Percentiles rank a stretch among this genome's conserved stretches.
phyloP scores from a whole-genome alignment of 2,797 vertebrate species.

The Sarcophilus harrisii region DNA sequence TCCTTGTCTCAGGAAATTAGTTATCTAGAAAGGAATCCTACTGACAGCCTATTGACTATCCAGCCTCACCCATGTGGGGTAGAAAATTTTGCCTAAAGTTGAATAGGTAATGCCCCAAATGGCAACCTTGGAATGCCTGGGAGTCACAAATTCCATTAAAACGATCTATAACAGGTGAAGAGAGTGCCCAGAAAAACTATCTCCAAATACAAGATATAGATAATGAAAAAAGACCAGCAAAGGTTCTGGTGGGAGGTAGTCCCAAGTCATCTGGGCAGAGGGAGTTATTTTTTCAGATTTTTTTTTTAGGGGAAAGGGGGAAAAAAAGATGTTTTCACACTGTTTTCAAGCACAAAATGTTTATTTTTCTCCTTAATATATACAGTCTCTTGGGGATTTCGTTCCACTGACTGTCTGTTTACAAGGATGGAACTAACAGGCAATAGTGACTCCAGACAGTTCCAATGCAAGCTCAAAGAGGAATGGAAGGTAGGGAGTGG shows the following conservation, averaged over 20 bases:
- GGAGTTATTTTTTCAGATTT: conserved; percentile 33
- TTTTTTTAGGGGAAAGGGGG: conserved; percentile 42
- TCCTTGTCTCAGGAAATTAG: background rate
- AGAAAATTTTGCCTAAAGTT: background rate
- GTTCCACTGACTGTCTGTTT: conserved; percentile 89
- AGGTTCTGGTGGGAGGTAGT: background rate
- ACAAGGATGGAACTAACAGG: conserved; percentile 88
- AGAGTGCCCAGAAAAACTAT: background rate
- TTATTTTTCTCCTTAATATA: conserved; percentile 94
- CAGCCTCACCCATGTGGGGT: background rate
- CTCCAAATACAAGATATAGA: background rate
- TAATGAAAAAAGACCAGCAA: background rate
- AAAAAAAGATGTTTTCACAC: conserved; percentile 82
- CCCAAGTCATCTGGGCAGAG: background rate
- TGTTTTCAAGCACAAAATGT: conserved; percentile 95
- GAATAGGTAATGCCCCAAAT: conserved; percentile 9
- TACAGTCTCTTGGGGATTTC: conserved; percentile 91
- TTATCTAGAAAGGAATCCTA: background rate
- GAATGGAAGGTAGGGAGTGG: conserved; percentile 73
- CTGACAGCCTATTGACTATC: background rate
- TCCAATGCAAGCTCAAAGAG: conserved; percentile 85
- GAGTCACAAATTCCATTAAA: background rate
- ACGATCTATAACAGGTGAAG: background rate
- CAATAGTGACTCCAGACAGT: conserved; percentile 86
- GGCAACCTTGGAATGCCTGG: background rate